Evolutionary conservation across 2,888 invertebrate genomes (phyloP).

Genomic region (Neoitamus cyanurus): DNA sequence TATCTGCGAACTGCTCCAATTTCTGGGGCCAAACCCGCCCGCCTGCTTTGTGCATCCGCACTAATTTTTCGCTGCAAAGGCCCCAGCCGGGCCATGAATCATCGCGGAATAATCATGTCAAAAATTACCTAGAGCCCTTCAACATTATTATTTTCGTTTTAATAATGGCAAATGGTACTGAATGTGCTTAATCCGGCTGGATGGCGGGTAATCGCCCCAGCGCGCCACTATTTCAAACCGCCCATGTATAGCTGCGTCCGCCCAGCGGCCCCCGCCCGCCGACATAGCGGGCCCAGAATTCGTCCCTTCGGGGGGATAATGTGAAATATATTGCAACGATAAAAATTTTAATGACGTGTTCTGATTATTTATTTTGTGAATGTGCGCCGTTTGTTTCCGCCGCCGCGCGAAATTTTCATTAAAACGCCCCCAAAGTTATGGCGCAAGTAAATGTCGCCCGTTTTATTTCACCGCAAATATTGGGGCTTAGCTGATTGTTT

Average conservation of each 20-base stretch:
- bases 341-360: conserved; percentile 40
- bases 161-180: conserved; percentile 18
- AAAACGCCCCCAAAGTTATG: conserved; percentile 45
- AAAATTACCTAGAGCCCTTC: conserved; percentile 3
- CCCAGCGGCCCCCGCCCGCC: not conserved
- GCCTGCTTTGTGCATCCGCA: not conserved
- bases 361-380: conserved; percentile 36
- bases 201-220: not conserved
- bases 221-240: not conserved
- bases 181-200: conserved; percentile 16
- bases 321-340: conserved; percentile 17
- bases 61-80: not conserved
- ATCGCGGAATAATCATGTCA: conserved; percentile 14
- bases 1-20: not conserved
- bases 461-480: conserved; percentile 28
- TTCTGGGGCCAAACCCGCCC: not conserved
- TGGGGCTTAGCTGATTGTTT: conserved; percentile 3
- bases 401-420: conserved; percentile 47
- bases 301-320: not conserved
- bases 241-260: not conserved
- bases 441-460: conserved; percentile 46
- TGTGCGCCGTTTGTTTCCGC: not conserved
- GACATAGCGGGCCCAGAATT: not conserved
- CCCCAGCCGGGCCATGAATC: not conserved
- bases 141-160: not conserved